Evolutionary conservation across 2,888 invertebrate species (phyloP).

Genomic region (Aspidiotus destructor): DNA sequence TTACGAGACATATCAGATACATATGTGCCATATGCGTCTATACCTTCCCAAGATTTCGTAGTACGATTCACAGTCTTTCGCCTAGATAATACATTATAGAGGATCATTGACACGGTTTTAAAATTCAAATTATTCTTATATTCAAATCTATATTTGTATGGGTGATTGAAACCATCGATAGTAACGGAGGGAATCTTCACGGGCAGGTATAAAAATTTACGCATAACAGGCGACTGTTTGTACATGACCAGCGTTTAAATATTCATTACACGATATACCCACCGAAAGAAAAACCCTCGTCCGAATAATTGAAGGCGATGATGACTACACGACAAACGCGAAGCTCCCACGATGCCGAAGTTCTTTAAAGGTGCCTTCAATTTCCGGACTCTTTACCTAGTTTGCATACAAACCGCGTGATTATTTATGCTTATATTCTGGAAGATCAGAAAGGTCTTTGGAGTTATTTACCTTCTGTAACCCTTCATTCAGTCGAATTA

Average conservation of each 20-base stretch:
- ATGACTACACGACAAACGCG: not conserved
- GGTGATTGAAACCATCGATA: too few relatives aligned
- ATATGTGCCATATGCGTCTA: too few relatives aligned
- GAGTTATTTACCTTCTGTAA: conserved; percentile 29
- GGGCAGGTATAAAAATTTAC: conserved; percentile 6
- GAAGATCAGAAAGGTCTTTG: conserved; percentile 29
- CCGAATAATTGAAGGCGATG: not conserved
- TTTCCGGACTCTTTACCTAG: conserved; percentile 25
- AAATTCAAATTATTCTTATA: conserved; percentile 1
- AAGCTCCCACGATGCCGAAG: conserved; percentile 29
- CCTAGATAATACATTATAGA: too few relatives aligned
- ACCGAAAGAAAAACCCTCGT: conserved; percentile 5
- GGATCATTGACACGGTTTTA: not conserved
- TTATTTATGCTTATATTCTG: conserved; percentile 29
- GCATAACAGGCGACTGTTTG: not conserved
- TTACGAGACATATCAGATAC: too few relatives aligned
- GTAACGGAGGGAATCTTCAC: not conserved
- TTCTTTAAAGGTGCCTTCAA: conserved; percentile 27
- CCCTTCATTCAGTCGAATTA: conserved; percentile 11
- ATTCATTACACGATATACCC: conserved; percentile 15
- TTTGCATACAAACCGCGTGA: conserved; percentile 31
- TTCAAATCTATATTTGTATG: not conserved
- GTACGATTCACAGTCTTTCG: too few relatives aligned
- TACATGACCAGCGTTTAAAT: conserved; percentile 17
- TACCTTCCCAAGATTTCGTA: too few relatives aligned